These are phyloP conservation scores for Philypnodon macrostomus DNA, from an alignment of 2,797 vertebrate species.

Conservation along the genomic window DNA sequence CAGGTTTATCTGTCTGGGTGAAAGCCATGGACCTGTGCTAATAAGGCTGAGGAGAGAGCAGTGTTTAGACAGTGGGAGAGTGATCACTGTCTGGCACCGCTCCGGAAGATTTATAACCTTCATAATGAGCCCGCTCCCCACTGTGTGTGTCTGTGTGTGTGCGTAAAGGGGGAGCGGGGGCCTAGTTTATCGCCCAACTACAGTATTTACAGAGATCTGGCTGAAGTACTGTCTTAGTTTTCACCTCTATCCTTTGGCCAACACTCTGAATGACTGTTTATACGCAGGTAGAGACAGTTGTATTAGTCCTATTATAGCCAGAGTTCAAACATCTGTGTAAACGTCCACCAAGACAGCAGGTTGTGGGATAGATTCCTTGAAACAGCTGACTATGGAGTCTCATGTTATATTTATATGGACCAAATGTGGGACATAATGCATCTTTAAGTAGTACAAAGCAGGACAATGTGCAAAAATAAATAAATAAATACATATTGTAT, in stretches of 20 bases:
- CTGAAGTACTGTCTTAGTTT: constrained; percentile 60
- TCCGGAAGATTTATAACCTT: constrained; percentile 68
- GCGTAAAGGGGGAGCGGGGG: too few species aligned
- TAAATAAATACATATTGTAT: too few species aligned
- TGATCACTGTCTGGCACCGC: constrained; percentile 63
- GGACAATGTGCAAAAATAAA: too few species aligned
- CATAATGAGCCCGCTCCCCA: constrained; percentile 60
- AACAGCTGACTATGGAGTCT: too few species aligned
- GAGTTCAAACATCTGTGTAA: background rate
- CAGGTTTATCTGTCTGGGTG: constrained; percentile 56
- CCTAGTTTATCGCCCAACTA: constrained; percentile 46
- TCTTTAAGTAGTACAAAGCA: too few species aligned
- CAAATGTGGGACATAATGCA: too few species aligned
- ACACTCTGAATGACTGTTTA: constrained; percentile 14
- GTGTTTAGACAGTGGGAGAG: constrained; percentile 69
- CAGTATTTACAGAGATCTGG: constrained; percentile 51
- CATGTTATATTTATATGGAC: too few species aligned
- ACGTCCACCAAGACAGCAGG: too few species aligned
- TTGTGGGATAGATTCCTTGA: too few species aligned
- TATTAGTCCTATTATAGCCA: background rate
- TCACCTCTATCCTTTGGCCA: constrained; percentile 54
- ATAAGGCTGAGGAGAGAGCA: constrained; percentile 62
- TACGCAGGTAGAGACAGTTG: background rate
- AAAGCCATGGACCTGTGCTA: constrained; percentile 61
- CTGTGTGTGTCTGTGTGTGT: constrained; percentile 19